Evolutionary conservation across 2,113 vertebrate genomes (phyloP).

Genomic region (Sigmodon hispidus): DNA sequence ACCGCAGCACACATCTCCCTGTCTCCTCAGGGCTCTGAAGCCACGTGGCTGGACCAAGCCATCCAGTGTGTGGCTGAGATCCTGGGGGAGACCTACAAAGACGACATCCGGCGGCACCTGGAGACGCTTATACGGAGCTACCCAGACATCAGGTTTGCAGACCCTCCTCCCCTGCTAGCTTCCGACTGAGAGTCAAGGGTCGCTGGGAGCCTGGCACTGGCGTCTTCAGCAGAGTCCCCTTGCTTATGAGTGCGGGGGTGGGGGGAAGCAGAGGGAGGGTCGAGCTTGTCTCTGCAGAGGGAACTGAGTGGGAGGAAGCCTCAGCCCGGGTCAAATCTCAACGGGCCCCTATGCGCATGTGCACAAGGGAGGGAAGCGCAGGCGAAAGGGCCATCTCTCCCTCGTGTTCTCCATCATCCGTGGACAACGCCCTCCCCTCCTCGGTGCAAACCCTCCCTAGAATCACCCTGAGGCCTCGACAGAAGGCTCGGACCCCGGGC

Average conservation of each 20-base stretch:
- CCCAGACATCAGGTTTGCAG: constrained; percentile 83
- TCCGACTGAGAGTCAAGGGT: accelerated
- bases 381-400: accelerated
- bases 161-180: not conserved
- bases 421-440: not conserved
- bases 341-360: not conserved
- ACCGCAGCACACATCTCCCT: accelerated
- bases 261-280: accelerated
- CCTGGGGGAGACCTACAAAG: constrained; percentile 79
- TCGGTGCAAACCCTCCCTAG: not conserved
- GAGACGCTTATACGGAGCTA: constrained; percentile 77
- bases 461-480: not conserved
- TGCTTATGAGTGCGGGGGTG: accelerated
- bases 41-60: constrained; percentile 75
- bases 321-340: not conserved
- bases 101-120: constrained; percentile 77
- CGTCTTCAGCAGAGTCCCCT: not conserved
- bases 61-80: constrained; percentile 82
- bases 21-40: constrained; percentile 82
- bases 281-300: accelerated
- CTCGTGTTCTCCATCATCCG: not conserved
- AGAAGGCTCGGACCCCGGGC: not conserved
- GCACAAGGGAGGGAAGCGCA: not conserved
- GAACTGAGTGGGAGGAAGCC: not conserved
- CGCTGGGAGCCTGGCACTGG: accelerated